Evolutionary conservation across 2,113 vertebrate genomes (phyloP).

Genomic region (Grantiella picta): DNA sequence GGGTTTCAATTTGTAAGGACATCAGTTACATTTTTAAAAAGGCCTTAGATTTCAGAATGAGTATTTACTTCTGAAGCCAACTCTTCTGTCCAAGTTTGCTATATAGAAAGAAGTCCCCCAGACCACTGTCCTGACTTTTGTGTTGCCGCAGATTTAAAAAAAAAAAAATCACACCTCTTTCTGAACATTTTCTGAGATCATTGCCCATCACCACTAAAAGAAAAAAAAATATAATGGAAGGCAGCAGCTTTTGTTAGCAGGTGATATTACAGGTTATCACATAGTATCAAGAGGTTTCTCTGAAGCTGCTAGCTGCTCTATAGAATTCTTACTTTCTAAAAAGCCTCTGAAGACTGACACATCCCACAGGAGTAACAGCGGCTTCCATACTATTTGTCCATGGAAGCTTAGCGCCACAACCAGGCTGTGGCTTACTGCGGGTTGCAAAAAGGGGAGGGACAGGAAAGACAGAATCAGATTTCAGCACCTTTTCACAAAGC

Average conservation of each 20-base stretch:
- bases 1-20: not conserved
- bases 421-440: not conserved
- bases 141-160: not conserved
- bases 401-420: not conserved
- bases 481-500: not conserved
- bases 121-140: not conserved
- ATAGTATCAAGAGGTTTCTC: not conserved
- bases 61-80: not conserved
- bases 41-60: not conserved
- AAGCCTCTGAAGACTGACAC: not conserved
- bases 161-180: not conserved
- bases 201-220: not conserved
- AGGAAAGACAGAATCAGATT: not conserved
- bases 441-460: not conserved
- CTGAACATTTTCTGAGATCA: not conserved
- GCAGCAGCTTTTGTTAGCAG: not conserved
- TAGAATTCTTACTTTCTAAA: not conserved
- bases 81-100: not conserved
- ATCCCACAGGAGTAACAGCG: not conserved
- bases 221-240: not conserved
- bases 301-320: not conserved
- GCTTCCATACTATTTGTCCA: accelerated
- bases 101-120: not conserved
- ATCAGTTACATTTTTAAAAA: not conserved
- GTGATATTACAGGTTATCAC: accelerated